A percentile compares a stretch with the other conserved stretches of the same genome.
phyloP scores from a whole-genome alignment of 37 sponge, comb jelly and placozoan species.

The Mnemiopsis leidyi region DNA sequence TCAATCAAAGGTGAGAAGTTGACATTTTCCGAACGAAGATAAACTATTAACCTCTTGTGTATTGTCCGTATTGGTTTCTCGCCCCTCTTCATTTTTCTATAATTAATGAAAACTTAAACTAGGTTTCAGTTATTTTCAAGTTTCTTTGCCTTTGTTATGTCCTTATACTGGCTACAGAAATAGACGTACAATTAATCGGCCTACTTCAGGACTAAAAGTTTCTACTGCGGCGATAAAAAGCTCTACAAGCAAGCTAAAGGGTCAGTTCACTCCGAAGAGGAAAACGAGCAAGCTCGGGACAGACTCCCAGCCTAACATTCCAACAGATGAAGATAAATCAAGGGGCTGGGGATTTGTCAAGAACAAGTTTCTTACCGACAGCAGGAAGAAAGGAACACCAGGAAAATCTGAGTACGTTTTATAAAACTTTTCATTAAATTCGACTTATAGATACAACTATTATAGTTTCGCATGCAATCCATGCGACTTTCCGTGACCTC shows the following conservation, averaged over 20 bases:
- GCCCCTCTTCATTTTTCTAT: no score
- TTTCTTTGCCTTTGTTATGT: no score
- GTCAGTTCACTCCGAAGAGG: background rate
- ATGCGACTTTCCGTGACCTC: no score
- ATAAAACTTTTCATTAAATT: no score
- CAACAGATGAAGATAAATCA: background rate
- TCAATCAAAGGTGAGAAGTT: constrained; percentile 12
- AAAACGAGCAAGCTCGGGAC: background rate
- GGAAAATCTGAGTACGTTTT: background rate
- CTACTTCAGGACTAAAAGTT: background rate
- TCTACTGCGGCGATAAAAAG: background rate
- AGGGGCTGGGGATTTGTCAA: constrained; percentile 28
- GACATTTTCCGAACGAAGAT: no score
- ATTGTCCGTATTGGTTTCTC: background rate
- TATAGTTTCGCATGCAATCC: no score
- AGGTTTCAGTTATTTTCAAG: no score
- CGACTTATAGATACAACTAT: no score
- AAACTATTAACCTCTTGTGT: background rate
- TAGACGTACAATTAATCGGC: background rate
- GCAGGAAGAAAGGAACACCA: background rate
- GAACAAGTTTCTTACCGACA: background rate
- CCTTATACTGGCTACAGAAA: no score
- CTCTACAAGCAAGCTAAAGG: constrained; percentile 4
- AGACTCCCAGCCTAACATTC: constrained; percentile 1
- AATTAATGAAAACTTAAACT: no score